These are phyloP conservation scores for Hydropsyche tenuis DNA, from an alignment of 1,140 invertebrate genomes.

Conservation along the genomic window DNA sequence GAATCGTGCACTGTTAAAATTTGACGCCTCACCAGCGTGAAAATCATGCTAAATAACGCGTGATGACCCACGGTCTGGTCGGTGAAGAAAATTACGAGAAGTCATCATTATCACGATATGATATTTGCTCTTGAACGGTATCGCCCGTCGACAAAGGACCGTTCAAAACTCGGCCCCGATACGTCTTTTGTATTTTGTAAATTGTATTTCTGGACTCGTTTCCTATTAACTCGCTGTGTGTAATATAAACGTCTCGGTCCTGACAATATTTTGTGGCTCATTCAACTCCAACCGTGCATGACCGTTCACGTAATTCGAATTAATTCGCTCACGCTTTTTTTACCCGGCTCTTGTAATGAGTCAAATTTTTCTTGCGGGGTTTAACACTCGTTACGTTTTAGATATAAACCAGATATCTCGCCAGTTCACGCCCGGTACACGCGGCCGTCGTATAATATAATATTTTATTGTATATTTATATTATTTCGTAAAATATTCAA, in stretches of 20 bases:
- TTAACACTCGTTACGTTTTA: neutral
- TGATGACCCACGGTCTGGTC: too few species aligned
- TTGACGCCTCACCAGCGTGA: constrained; percentile 4
- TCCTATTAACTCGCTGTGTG: too few species aligned
- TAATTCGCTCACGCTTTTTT: constrained; percentile 34
- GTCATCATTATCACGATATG: too few species aligned
- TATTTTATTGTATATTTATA: too few species aligned
- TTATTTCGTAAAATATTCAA: too few species aligned
- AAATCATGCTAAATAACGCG: too few species aligned
- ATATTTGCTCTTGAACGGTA: too few species aligned
- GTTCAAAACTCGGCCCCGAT: too few species aligned
- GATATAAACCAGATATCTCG: neutral
- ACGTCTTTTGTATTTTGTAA: neutral
- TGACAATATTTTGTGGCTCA: neutral
- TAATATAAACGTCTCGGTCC: neutral
- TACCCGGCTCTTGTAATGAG: neutral
- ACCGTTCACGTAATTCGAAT: constrained; percentile 35
- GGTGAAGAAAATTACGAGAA: too few species aligned
- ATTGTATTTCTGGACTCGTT: neutral
- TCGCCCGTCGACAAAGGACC: too few species aligned
- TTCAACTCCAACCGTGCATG: constrained; percentile 21
- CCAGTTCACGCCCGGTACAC: neutral
- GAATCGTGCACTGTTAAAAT: neutral
- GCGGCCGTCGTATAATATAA: too few species aligned
- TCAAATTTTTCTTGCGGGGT: constrained; percentile 9